Base-by-base conservation (phyloP, 2,113 vertebrate species). In the Empidonax alnorum region DNA sequence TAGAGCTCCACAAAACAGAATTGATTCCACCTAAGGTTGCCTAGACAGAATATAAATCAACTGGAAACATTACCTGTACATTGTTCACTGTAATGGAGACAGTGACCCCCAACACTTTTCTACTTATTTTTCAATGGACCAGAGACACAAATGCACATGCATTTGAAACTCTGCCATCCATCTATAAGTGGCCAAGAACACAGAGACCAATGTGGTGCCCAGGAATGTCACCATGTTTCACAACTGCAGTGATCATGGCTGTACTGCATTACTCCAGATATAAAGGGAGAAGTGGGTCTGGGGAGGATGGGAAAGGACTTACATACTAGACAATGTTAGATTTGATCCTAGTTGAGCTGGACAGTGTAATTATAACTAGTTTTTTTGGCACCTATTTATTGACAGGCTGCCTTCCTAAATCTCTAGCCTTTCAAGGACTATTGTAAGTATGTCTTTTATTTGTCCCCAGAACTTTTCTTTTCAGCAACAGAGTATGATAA, bases 401-500 rank as follows among this genome's bases (percentile, higher is more conserved):
- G 59, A 81, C 28, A 65, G 37, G 28, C 47, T 84, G 72, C 20
- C 20, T 65, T 35, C 24, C 73, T 74, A 89, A 84, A 84, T 66
- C 46, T 81, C 68, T 81, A 81, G 72, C 20, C 44, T 84, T 86
- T 80, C 81, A 92, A 87, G 84, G n/a, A 47, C 67, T 87, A 47
- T 80, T 62, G 50, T 63, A 86, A 91, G 66, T 77, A 88, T 47
- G 39, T 76, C 50, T 89, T 90, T 73, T 69, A 84, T 73, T 74
- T 79, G 74, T 82, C 42, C 39, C 37, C 61, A 92, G 69, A 94
- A 95, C 28, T 89, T 59, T 88, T 31, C 49, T 81, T 62, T 85
- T 84, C 55, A 77, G 80, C 27, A 91, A 66, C 28, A 72, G 31
- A 90, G 59, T 58, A 91, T 89, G 85, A 92, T 79, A 95, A 76